These are phyloP conservation scores for Verasper variegatus DNA, from an alignment of 2,113 vertebrate species.

Conservation along the genomic window DNA sequence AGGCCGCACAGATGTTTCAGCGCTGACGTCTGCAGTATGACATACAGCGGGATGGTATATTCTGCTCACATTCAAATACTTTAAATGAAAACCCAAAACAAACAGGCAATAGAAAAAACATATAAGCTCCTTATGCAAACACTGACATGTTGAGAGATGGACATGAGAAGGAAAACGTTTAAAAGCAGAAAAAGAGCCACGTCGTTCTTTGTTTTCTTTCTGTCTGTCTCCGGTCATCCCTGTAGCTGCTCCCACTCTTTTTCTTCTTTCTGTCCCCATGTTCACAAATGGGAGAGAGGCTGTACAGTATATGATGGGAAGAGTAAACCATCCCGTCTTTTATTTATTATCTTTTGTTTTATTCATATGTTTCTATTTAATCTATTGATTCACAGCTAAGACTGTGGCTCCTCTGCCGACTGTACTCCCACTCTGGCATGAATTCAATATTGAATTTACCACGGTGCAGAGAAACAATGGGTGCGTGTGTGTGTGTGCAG, in stretches of 20 bases:
- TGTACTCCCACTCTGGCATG: constrained; percentile 61
- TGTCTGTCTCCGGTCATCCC: constrained; percentile 31
- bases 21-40: neutral
- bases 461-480: constrained; percentile 51
- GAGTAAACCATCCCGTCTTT: constrained; percentile 69
- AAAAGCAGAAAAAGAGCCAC: constrained; percentile 14
- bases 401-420: constrained; percentile 56
- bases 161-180: neutral
- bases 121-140: neutral
- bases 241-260: constrained; percentile 2
- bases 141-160: neutral
- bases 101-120: neutral
- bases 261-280: neutral
- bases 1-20: neutral
- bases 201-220: neutral
- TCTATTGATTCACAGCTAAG: constrained; percentile 75
- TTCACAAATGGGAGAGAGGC: constrained; percentile 3
- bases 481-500: constrained; percentile 20
- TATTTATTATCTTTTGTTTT: constrained; percentile 78
- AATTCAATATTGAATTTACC: constrained; percentile 74
- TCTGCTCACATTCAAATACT: neutral
- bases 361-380: constrained; percentile 79
- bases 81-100: neutral
- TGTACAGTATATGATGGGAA: constrained; percentile 41
- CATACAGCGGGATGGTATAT: neutral